These are phyloP conservation scores for Pyrocephalus nanus DNA, from an alignment of 2,797 vertebrate genomes.

Conservation along the genomic window DNA sequence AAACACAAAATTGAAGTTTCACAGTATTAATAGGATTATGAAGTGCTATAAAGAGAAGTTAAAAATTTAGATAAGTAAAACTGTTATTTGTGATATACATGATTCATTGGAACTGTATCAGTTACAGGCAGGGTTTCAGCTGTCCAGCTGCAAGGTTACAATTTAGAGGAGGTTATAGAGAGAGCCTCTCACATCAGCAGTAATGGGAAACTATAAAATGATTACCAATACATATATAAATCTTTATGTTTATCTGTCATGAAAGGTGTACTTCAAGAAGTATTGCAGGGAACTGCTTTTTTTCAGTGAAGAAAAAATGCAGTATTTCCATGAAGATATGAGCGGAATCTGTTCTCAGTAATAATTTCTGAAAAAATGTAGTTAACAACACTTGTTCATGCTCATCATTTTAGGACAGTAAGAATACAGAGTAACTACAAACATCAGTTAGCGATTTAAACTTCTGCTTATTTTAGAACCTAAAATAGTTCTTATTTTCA, in stretches of 20 bases:
- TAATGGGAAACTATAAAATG: background rate
- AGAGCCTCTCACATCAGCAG: background rate
- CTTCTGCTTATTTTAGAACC: background rate
- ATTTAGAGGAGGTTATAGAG: background rate
- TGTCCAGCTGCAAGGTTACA: background rate
- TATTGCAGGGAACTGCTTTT: background rate
- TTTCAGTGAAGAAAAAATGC: background rate
- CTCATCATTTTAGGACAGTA: background rate
- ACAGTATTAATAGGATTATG: background rate
- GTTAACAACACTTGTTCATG: background rate
- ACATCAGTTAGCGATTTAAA: background rate
- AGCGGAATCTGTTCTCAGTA: background rate
- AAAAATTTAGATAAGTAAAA: background rate
- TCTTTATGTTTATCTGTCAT: background rate
- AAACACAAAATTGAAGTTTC: background rate
- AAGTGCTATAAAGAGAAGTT: background rate
- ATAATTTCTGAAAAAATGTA: background rate
- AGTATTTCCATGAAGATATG: background rate
- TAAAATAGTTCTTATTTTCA: background rate
- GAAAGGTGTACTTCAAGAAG: background rate
- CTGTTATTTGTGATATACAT: background rate
- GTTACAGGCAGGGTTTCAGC: background rate
- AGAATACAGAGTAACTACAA: background rate
- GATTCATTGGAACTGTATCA: fast-evolving
- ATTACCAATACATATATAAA: background rate